Conservation (phyloP, 2,797 vertebrate genomes). For the Phrynocephalus forsythii region DNA sequence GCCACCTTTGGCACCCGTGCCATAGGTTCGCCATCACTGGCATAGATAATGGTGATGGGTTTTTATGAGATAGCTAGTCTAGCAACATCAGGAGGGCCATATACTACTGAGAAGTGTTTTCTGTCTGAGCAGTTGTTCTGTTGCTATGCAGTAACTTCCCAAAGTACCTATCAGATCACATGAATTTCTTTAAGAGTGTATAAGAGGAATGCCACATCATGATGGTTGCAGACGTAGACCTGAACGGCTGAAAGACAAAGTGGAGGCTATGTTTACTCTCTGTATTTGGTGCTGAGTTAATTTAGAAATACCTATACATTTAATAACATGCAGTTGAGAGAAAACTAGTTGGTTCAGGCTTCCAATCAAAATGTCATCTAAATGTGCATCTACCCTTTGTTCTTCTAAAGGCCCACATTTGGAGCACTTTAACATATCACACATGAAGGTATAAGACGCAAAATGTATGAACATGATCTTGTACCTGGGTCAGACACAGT, state of each 20-base stretch:
- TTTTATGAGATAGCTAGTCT: background rate
- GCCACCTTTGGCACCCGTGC: too few species aligned
- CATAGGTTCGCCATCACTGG: background rate
- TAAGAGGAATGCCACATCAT: background rate
- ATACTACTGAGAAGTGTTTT: background rate
- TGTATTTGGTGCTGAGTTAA: background rate
- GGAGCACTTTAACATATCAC: background rate
- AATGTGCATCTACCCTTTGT: background rate
- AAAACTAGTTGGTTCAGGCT: background rate
- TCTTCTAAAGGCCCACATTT: background rate
- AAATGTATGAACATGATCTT: background rate
- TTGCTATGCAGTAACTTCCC: too few species aligned
- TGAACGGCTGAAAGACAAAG: background rate
- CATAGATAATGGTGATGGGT: background rate
- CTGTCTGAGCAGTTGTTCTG: background rate
- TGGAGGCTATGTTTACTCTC: background rate
- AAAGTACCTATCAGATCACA: background rate
- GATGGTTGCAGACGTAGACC: background rate
- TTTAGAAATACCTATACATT: background rate
- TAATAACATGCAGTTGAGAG: background rate
- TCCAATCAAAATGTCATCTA: background rate
- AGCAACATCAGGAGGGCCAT: background rate
- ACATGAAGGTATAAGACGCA: background rate
- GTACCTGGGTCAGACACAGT: too few species aligned
- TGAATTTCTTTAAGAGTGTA: background rate